Evolutionary conservation across 2,888 invertebrate genomes (phyloP).

Genomic region (Creontiades dilutus): DNA sequence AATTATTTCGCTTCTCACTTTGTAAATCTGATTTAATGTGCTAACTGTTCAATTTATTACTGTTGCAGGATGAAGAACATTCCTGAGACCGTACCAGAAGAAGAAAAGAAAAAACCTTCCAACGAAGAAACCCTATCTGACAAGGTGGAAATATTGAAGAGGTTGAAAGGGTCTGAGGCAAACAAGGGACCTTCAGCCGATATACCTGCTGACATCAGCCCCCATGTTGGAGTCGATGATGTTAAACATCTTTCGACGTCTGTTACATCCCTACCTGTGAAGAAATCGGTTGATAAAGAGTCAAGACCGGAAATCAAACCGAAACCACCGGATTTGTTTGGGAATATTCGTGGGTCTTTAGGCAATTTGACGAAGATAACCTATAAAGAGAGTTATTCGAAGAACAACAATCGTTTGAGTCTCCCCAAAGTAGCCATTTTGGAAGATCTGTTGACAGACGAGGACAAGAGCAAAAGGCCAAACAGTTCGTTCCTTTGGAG

Average conservation of each 20-base stretch:
- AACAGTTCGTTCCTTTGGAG: conserved; percentile 85
- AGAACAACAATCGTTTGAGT: conserved; percentile 72
- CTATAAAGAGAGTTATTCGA: conserved; percentile 56
- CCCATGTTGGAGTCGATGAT: too few species aligned
- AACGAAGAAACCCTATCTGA: background rate
- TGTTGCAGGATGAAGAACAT: conserved; percentile 58
- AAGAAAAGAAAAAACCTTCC: background rate
- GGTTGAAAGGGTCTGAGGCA: conserved; percentile 12
- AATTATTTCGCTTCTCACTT: too few species aligned
- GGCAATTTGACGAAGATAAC: conserved; percentile 1
- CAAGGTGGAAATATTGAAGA: background rate
- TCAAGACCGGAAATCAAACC: conserved; percentile 72
- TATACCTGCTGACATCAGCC: background rate
- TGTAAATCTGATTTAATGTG: too few species aligned
- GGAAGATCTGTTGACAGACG: conserved; percentile 30
- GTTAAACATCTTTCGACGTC: background rate
- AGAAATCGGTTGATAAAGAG: background rate
- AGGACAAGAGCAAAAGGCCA: conserved; percentile 79
- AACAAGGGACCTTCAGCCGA: background rate
- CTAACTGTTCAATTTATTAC: background rate
- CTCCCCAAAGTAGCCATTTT: conserved; percentile 71
- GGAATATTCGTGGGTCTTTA: background rate
- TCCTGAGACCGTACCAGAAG: conserved; percentile 65
- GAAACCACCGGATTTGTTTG: conserved; percentile 65
- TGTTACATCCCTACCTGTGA: background rate